Conservation (phyloP, 2,113 vertebrate genomes). For the Caretta caretta region DNA sequence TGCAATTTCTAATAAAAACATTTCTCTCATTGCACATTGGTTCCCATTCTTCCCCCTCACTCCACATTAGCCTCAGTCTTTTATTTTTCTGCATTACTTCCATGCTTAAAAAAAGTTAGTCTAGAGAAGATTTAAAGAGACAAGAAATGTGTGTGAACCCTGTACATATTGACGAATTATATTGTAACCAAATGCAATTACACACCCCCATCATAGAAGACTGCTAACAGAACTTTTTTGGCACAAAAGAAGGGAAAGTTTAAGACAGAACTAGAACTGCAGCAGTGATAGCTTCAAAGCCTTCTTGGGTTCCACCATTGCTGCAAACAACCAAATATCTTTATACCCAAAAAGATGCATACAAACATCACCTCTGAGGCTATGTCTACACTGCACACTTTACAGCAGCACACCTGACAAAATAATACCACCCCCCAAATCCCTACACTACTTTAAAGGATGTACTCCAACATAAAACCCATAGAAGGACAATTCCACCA, state of each 20-base stretch:
- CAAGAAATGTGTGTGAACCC: accelerated
- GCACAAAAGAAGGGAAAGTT: background rate
- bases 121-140: accelerated
- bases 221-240: background rate
- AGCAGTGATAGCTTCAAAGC: background rate
- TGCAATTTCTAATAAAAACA: background rate
- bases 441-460: conserved; percentile 31
- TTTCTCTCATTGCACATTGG: background rate
- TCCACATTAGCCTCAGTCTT: accelerated
- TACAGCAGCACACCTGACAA: too few relatives aligned
- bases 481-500: conserved; percentile 32
- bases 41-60: accelerated
- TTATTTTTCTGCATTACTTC: accelerated
- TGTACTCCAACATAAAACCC: conserved; percentile 35
- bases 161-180: accelerated
- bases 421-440: background rate
- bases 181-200: accelerated
- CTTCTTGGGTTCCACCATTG: background rate
- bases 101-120: background rate
- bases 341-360: background rate
- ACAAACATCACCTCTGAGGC: background rate
- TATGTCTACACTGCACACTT: too few relatives aligned
- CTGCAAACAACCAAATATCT: background rate
- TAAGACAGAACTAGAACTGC: background rate
- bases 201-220: accelerated